Evolutionary conservation across 35 echinoderm and acorn worm species (phyloP), one percentile per base, ranked within the genome.

Genomic region (Acanthaster planci): DNA sequence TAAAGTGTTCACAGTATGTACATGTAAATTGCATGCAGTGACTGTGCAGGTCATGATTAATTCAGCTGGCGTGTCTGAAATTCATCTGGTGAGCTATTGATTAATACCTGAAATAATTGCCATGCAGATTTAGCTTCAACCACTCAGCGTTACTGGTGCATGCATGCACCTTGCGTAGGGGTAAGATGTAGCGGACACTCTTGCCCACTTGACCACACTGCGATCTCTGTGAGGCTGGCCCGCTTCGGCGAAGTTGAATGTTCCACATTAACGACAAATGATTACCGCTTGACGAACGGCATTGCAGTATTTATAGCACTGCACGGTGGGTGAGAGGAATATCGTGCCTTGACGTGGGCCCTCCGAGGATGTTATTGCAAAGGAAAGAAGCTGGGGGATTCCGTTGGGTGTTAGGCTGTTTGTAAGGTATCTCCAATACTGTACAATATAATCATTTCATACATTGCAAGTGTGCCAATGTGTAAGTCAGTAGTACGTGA

Each of bases 321-420:
- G 64, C 21, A 12, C 14, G 64, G 14, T 72, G 64, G 34, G 34
- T 23, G 7, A 21, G 64, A 29, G 64, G 64, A 72, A 35, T 72
- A 72, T 72, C 23, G 14, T 29, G 23, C 26, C 64, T 72, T 72
- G 64, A 72, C 30, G 64, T 72, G 23, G 29, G 14, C 7, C 26
- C 64, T 72, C 7, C 64, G 64, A 72, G 64, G 64, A 72, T 72
- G 64, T 72, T 72, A 72, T 72, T 30, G 23, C 26, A 72, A n/a
- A 72, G 64, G 14, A 34, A 29, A 31, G 23, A 27, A 26, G 30
- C 64, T 72, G 14, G 18, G 64, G 64, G 34, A 72, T 72, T 72
- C 34, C 42, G 42, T 47, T 47, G 42, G 42, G 42, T 47, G 64
- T 31, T 26, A 9, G 14, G 23, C 26, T 72, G 64, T 72, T 29